Conservation (phyloP, 2,797 vertebrate genomes). For the Paedocypris micromegethes region DNA sequence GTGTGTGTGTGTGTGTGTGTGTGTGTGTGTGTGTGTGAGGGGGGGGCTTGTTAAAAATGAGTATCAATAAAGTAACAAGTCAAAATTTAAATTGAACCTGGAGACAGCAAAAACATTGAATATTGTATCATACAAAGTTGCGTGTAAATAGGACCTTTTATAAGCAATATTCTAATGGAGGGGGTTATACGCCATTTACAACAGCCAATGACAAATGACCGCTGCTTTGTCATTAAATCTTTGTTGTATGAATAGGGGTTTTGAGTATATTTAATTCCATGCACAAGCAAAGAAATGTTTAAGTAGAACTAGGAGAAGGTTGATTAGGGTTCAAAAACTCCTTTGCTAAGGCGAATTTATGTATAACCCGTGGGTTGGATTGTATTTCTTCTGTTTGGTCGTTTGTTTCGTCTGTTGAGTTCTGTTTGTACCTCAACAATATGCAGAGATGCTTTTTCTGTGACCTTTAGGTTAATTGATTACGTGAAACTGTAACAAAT, state of each 20-base stretch:
- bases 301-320: no score
- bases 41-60: slow-evolving; percentile 19
- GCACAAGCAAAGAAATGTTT: slow-evolving; percentile 54
- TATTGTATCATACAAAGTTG: slow-evolving; percentile 11
- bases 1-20: slow-evolving; percentile 19
- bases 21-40: slow-evolving; percentile 18
- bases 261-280: slow-evolving; percentile 53
- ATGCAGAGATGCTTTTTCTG: no score
- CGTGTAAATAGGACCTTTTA: slow-evolving; percentile 38
- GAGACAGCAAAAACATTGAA: slow-evolving; percentile 6
- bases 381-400: slow-evolving; percentile 27
- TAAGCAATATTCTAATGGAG: no score
- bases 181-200: no score
- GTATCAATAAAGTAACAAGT: slow-evolving; percentile 5
- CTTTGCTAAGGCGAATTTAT: slow-evolving; percentile 9
- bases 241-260: slow-evolving; percentile 41
- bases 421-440: slow-evolving; percentile 27
- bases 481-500: no score
- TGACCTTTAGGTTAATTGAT: no score
- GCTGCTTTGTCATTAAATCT: slow-evolving; percentile 30
- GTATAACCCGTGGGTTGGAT: slow-evolving; percentile 11
- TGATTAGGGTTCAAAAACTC: no score
- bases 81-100: slow-evolving; percentile 11
- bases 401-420: slow-evolving; percentile 32
- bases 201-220: no score